Conservation (phyloP, 2,113 vertebrate genomes). For the human region GRCh38 chr15:59382001-59382500, state of each 20-base stretch:
- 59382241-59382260: neutral
- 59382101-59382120: neutral
- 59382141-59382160: neutral
- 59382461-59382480: neutral
- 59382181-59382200: neutral
- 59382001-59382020: neutral
- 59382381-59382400: neutral
- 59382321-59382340: neutral
- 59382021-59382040: neutral
- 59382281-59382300: neutral
- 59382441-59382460: neutral
- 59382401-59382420: neutral
- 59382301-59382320: neutral
- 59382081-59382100: neutral
- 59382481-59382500: neutral
- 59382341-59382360: neutral
- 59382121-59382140: neutral
- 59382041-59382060: neutral
- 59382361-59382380: neutral
- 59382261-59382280: neutral
- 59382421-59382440: neutral
- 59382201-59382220: constrained; percentile 3
- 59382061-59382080: neutral
- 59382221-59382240: constrained; percentile 9
- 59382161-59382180: neutral